These are phyloP conservation scores for Microctonus aethiopoides DNA, from an alignment of 2,888 invertebrate species.

Conservation along the genomic window DNA sequence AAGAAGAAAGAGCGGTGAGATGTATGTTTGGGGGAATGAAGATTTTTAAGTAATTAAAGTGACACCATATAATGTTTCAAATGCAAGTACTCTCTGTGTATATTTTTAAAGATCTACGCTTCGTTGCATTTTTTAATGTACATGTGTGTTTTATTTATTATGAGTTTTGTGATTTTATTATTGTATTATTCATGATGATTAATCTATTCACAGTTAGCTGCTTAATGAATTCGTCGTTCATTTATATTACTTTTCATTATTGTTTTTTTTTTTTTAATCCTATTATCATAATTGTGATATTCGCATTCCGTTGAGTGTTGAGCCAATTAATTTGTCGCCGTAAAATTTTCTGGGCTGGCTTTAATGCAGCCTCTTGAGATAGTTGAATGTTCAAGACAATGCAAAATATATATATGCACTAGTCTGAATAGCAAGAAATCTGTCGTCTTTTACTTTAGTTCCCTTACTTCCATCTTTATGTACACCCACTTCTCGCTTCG, in stretches of 20 bases:
- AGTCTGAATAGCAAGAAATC: background rate
- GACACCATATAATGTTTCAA: conserved; percentile 22
- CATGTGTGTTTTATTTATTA: too few species aligned
- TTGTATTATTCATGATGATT: background rate
- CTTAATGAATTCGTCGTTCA: background rate
- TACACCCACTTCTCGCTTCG: background rate
- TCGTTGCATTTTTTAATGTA: background rate
- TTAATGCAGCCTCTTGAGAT: background rate
- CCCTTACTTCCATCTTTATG: too few species aligned
- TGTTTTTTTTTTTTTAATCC: background rate
- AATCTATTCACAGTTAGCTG: background rate
- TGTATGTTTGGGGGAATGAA: background rate
- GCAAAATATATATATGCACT: background rate
- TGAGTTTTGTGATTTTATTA: background rate
- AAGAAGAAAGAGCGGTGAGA: background rate
- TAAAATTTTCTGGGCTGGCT: background rate
- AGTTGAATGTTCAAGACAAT: background rate
- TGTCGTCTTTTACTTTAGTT: background rate
- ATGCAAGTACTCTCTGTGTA: conserved; percentile 11
- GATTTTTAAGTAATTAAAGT: conserved; percentile 28
- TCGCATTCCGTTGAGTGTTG: background rate
- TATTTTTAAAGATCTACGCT: conserved; percentile 1
- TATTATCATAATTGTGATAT: background rate
- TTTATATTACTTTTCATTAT: too few species aligned
- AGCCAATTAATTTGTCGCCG: background rate